Base-by-base conservation (phyloP, 2,888 invertebrate genomes). In the Labia minor region DNA sequence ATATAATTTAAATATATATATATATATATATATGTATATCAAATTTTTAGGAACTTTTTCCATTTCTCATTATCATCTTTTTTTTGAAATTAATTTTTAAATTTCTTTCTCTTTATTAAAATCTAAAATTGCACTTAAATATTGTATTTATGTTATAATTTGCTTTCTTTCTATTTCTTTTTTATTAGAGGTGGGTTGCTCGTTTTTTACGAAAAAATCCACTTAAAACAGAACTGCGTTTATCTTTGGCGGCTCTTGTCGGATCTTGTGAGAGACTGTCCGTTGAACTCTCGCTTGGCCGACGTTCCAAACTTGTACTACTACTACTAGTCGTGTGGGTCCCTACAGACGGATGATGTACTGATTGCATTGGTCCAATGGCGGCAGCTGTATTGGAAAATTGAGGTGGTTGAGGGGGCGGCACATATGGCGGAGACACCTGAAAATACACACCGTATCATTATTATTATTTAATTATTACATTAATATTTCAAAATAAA, bases 211-310 rank as follows among this genome's bases (percentile, higher is more conserved):
- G 71, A 69, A 75, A 74, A 20, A 75, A 69, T 21, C 72, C 72
- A 70, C 73, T 72, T 14, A 77, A 72, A 19, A 77, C 76, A 68
- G 74, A 74, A 2, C 74, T 71, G 62, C 74, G 72, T 68, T 75
- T 75, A 64, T 72, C 71, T 68, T 76, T 76, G 8, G 73, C 72
- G 21, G 71, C 69, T 18, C 72, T 68, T 11, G 73, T 62, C 19
- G 70, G 67, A 1, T 68, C 61, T 19, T 74, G 75, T 21, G 74
- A 75, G 67, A 77, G 77, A 67, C 75, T 76, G 69, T 77, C 77
- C 19, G 75, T 74, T 8, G 76, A 77, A 69, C 76, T 76, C 66
- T 77, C 76, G 67, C 76, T 76, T 6, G 73, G 74, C 26, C 74
- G 70, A n/a, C 74, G 65, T 64, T 69, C 63, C 10, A 62, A 61